Evolutionary conservation across 2,113 vertebrate species (phyloP), one percentile per base, ranked within the genome.

Genomic region (Percina caprodes): DNA sequence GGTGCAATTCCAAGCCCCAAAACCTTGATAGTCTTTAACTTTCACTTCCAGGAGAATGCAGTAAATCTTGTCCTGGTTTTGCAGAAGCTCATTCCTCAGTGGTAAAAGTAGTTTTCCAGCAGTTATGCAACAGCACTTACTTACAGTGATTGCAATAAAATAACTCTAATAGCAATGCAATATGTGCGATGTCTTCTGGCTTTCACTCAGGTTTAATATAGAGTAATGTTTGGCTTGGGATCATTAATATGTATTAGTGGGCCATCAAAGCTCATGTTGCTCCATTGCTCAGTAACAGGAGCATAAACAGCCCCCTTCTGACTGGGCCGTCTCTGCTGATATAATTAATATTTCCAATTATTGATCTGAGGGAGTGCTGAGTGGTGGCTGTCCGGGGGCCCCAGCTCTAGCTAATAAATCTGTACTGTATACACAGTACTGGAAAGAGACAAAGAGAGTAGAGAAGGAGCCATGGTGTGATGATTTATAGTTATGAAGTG

Each of bases 301-400:
- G 89, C 91, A 94, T 94, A 95, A 95, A 96, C 91, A 94, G 83
- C 77, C 88, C 89, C 88, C 90, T 75, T 88, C 87, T 92, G 92
- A 95, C 89, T 86, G 77, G 85, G 79, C 86, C 75, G 61, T 86
- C 91, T 91, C 86, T 84, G 85, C 92, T 94, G 91, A 91, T 92
- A 95, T 94, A 95, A 95, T 95, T 95, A 95, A 95, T 96, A 95
- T 95, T 95, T 93, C 94, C 94, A 94, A 95, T 95, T 95, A 95
- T 95, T 95, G 94, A 95, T 96, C 91, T 81, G 91, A 94, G 88
- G 90, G 86, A 93, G 88, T 88, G 90, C 93, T 93, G 92, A 92
- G 92, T 85, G 89, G 90, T 93, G 92, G 91, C 91, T 94, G 94
- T 92, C 94, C 80, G 46, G 90, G 90, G 89, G 82, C 92, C 86